A percentile compares a stretch with the other conserved stretches of the same genome.
phyloP scores from a whole-genome alignment of 2,888 invertebrate species.

The Malthinus seriepunctatus region DNA sequence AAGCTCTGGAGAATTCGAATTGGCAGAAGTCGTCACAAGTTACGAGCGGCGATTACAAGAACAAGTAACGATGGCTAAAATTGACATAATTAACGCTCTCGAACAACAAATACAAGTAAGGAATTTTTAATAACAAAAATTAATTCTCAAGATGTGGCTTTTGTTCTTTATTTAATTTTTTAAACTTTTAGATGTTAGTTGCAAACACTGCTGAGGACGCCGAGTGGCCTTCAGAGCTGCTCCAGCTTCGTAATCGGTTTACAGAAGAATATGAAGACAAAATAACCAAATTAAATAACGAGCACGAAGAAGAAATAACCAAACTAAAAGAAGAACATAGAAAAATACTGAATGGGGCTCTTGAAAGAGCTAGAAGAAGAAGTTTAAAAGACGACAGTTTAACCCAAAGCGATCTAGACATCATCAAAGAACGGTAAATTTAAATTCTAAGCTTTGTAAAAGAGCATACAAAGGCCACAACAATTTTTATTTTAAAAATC shows the following conservation, averaged over 20 bases:
- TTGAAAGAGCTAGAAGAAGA: slow-evolving; percentile 46
- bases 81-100: slow-evolving; percentile 70
- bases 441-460: no score
- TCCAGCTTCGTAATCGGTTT: slow-evolving; percentile 73
- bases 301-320: slow-evolving; percentile 67
- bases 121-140: neutral
- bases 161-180: neutral
- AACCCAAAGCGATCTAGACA: slow-evolving; percentile 60
- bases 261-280: slow-evolving; percentile 67
- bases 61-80: slow-evolving; percentile 65
- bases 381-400: slow-evolving; percentile 52
- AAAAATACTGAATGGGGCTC: slow-evolving; percentile 44
- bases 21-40: slow-evolving; percentile 53
- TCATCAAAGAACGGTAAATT: slow-evolving; percentile 65
- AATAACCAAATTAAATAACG: slow-evolving; percentile 60
- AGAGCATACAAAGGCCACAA: no score
- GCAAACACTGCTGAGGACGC: slow-evolving; percentile 69
- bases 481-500: no score
- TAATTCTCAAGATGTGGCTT: neutral
- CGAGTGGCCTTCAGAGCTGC: slow-evolving; percentile 77
- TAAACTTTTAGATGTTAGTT: slow-evolving; percentile 63
- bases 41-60: slow-evolving; percentile 63
- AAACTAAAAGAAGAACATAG: slow-evolving; percentile 47
- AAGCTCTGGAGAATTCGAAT: slow-evolving; percentile 52
- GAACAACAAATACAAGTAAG: slow-evolving; percentile 77